Conservation (phyloP, 2,797 vertebrate species). For the Phataginus tetradactyla region DNA sequence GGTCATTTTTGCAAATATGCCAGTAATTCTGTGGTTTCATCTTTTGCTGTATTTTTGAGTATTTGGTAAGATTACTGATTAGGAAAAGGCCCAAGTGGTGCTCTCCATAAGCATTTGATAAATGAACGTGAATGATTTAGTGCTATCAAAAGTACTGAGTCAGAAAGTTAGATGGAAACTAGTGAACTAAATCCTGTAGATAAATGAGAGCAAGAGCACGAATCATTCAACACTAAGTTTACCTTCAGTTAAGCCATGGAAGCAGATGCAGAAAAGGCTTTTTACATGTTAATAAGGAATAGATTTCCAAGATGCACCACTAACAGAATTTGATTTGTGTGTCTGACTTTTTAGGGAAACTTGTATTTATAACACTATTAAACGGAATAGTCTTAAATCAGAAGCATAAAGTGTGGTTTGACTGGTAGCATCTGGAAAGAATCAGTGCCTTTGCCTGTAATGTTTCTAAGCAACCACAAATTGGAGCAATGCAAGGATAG, state of each 20-base stretch:
- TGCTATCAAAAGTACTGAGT: background rate
- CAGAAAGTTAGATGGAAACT: background rate
- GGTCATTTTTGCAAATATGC: background rate
- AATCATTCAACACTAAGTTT: background rate
- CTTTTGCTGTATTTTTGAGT: background rate
- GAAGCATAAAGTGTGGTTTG: conserved; percentile 59
- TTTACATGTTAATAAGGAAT: conserved; percentile 21
- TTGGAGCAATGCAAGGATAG: conserved; percentile 68
- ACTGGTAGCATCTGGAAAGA: conserved; percentile 73
- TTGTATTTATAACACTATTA: conserved; percentile 54
- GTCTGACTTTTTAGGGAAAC: conserved; percentile 61
- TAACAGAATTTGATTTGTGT: conserved; percentile 33
- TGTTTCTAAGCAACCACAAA: conserved; percentile 73
- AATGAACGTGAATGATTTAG: background rate
- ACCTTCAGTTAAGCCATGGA: conserved; percentile 36
- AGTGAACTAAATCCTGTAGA: background rate
- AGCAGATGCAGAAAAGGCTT: background rate
- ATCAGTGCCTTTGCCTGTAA: conserved; percentile 65
- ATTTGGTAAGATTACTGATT: background rate
- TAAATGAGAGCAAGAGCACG: background rate
- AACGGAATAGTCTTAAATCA: conserved; percentile 59
- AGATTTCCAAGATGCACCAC: background rate
- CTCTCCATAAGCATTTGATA: background rate
- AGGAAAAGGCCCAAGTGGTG: background rate
- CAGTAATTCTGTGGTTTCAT: background rate